phyloP scores from a whole-genome alignment of 2,888 invertebrate species.

The Ganaspis brasiliensis region DNA sequence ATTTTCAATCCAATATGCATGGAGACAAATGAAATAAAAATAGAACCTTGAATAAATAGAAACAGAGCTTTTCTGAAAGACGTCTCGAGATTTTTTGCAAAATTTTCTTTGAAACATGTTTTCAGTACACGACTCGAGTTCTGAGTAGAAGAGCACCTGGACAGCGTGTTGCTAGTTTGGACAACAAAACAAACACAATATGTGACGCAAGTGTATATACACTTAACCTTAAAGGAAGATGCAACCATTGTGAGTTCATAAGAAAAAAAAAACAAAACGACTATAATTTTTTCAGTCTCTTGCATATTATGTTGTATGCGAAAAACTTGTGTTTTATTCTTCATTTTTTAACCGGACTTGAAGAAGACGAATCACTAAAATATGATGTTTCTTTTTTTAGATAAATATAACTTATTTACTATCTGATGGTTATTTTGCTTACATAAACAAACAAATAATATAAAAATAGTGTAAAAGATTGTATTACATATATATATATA shows the following conservation, averaged over 20 bases:
- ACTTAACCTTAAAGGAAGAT: conserved; percentile 66
- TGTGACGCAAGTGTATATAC: conserved; percentile 65
- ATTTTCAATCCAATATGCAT: neutral
- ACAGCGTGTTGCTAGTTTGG: conserved; percentile 66
- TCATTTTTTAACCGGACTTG: too few relatives aligned
- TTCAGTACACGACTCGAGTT: conserved; percentile 44
- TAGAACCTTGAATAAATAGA: neutral
- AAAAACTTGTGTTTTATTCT: neutral
- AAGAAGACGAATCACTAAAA: too few relatives aligned
- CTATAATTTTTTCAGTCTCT: neutral
- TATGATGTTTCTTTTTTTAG: too few relatives aligned
- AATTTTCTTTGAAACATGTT: conserved; percentile 35
- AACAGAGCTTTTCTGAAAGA: conserved; percentile 7
- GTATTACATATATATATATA: too few relatives aligned
- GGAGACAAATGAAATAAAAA: neutral
- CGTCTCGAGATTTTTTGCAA: neutral
- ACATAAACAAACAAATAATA: too few relatives aligned
- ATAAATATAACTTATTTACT: too few relatives aligned
- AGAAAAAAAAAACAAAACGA: conserved; percentile 56
- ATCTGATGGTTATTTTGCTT: too few relatives aligned
- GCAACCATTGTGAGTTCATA: conserved; percentile 71
- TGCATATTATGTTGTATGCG: neutral
- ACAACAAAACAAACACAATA: conserved; percentile 74
- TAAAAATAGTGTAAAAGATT: too few relatives aligned
- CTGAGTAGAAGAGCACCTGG: conserved; percentile 52